Percentiles rank a stretch among this genome's conserved stretches.
Conservation (phyloP, 2,797 vertebrate species). For the Apodemus agrarius region DNA sequence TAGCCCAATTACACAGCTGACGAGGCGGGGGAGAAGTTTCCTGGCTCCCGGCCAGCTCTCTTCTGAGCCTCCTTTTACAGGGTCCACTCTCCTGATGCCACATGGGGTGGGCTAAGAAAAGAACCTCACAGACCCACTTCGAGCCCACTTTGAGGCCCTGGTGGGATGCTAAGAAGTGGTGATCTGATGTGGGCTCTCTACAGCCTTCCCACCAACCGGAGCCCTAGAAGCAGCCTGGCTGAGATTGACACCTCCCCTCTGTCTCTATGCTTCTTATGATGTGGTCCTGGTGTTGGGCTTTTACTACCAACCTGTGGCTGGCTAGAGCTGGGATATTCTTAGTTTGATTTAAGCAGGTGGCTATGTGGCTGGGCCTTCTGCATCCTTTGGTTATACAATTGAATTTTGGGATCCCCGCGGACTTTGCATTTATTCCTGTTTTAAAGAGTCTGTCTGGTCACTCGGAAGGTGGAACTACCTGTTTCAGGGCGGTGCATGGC, state of each 20-base stretch:
- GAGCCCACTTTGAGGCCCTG: neutral
- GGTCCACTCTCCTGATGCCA: neutral
- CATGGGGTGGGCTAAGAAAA: neutral
- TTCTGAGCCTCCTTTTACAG: slow-evolving; percentile 75
- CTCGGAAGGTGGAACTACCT: neutral
- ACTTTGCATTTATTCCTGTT: neutral
- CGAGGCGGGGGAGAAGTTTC: slow-evolving; percentile 81
- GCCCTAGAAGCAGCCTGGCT: neutral
- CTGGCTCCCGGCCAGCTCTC: slow-evolving; percentile 84
- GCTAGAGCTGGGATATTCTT: neutral
- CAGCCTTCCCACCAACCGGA: neutral
- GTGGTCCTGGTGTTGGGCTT: neutral
- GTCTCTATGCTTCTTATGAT: neutral
- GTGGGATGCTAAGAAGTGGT: neutral
- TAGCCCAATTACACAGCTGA: slow-evolving; percentile 88
- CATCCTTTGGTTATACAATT: neutral
- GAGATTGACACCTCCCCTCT: neutral
- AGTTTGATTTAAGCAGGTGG: neutral
- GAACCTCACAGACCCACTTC: neutral
- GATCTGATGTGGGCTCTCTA: neutral
- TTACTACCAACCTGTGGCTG: neutral
- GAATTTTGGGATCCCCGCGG: neutral
- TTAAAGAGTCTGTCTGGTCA: neutral
- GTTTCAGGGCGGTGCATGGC: neutral
- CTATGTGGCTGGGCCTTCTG: neutral